Evolutionary conservation across 2,888 invertebrate genomes (phyloP).

Genomic region (Gryllus longicercus): DNA sequence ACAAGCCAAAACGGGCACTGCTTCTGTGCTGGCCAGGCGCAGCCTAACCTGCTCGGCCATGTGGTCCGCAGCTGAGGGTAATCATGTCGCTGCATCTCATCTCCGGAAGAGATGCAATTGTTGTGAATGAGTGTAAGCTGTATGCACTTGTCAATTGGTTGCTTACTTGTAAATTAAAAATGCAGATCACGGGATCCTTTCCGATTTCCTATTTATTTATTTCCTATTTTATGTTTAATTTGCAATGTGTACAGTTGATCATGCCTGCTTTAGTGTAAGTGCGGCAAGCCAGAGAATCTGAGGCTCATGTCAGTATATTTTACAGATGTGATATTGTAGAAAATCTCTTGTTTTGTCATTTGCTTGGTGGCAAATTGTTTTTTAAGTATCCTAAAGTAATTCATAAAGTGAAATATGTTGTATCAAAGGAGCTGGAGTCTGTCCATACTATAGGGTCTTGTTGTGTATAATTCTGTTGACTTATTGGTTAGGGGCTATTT

Average conservation of each 20-base stretch:
- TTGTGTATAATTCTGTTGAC: background rate
- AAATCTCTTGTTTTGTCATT: background rate
- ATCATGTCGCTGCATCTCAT: background rate
- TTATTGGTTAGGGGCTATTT: constrained; percentile 23
- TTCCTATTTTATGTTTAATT: constrained; percentile 19
- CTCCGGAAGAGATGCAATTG: background rate
- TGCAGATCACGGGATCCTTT: constrained; percentile 20
- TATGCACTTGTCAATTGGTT: constrained; percentile 28
- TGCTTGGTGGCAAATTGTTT: constrained; percentile 2
- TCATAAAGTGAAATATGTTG: constrained; percentile 4
- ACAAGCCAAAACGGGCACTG: background rate
- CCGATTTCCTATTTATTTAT: constrained; percentile 20
- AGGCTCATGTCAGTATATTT: background rate
- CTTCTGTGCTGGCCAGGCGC: constrained; percentile 9
- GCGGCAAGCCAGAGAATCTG: background rate
- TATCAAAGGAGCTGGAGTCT: constrained; percentile 25
- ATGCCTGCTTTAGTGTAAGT: background rate
- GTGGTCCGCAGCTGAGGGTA: background rate
- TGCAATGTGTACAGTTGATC: background rate
- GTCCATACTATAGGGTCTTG: constrained; percentile 22
- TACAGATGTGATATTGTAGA: constrained; percentile 23
- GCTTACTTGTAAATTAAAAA: constrained; percentile 29
- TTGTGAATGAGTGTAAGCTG: constrained; percentile 21
- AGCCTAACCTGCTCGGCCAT: background rate
- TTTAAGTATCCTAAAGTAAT: background rate